Conservation (phyloP, 2,797 vertebrate species). For the Florisuga fusca region DNA sequence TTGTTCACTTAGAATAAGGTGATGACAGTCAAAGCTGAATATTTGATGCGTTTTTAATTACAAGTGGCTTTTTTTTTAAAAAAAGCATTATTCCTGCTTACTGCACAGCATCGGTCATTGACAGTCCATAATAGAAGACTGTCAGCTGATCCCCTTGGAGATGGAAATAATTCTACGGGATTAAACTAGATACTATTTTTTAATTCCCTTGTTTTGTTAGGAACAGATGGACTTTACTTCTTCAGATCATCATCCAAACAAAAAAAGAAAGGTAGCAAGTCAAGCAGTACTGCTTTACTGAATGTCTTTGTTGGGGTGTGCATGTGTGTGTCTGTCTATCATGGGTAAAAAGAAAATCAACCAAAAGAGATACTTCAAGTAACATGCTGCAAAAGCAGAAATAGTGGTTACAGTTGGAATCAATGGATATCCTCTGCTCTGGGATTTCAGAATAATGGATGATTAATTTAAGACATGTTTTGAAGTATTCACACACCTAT, state of each 20-base stretch:
- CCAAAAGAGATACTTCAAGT: background rate
- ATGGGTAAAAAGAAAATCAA: background rate
- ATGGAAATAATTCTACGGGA: background rate
- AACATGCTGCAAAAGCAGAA: constrained; percentile 77
- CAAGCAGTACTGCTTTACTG: constrained; percentile 1
- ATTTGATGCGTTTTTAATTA: background rate
- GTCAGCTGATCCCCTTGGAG: background rate
- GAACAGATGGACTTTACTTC: constrained; percentile 91
- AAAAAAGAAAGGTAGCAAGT: constrained; percentile 90
- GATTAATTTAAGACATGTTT: background rate
- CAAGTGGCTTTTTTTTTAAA: background rate
- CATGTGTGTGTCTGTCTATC: background rate
- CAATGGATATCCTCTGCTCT: background rate
- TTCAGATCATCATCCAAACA: constrained; percentile 92
- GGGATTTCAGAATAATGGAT: background rate
- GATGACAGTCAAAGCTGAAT: background rate
- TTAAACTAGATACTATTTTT: constrained; percentile 54
- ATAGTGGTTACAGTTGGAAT: background rate
- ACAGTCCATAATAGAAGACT: background rate
- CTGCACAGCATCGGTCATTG: background rate
- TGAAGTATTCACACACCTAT: background rate
- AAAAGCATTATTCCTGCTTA: background rate
- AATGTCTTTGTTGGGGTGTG: constrained; percentile 20
- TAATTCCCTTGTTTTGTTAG: constrained; percentile 79
- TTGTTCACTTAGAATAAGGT: background rate